A percentile compares a stretch with the other conserved stretches of the same genome.
Conservation (phyloP, 2,113 vertebrate genomes). For the Pomatostomus ruficeps region DNA sequence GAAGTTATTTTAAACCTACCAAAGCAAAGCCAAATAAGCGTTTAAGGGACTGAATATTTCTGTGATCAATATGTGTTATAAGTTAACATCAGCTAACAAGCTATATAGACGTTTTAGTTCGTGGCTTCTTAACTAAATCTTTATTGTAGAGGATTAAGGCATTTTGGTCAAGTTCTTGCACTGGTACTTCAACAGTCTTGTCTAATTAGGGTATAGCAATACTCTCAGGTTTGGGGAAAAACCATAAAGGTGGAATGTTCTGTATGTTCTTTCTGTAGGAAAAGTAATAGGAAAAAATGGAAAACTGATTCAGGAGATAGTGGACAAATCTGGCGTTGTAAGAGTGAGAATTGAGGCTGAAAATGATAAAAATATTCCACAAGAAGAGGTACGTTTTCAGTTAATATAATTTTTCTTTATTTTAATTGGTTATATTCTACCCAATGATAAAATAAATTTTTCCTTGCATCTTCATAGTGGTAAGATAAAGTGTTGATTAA, state of each 20-base stretch:
- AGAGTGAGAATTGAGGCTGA: conserved; percentile 96
- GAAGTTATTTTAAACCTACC: neutral
- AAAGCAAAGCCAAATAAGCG: neutral
- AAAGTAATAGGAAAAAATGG: conserved; percentile 99
- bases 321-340: conserved; percentile 97
- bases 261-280: conserved; percentile 71
- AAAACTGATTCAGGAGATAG: conserved; percentile 98
- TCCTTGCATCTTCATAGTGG: neutral
- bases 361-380: conserved; percentile 91
- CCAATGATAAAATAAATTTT: neutral
- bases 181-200: neutral
- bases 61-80: neutral
- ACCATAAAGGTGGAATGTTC: neutral
- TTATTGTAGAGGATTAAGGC: neutral
- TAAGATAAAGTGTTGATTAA: neutral
- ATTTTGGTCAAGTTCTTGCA: neutral
- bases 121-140: neutral
- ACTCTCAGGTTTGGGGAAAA: neutral
- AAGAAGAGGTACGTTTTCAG: conserved; percentile 84
- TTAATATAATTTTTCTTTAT: neutral
- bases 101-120: neutral
- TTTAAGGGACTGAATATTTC: neutral
- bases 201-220: neutral
- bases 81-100: neutral
- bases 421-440: neutral